Evolutionary conservation across 2,797 vertebrate species (phyloP).

Genomic region (Heliangelus exortis): DNA sequence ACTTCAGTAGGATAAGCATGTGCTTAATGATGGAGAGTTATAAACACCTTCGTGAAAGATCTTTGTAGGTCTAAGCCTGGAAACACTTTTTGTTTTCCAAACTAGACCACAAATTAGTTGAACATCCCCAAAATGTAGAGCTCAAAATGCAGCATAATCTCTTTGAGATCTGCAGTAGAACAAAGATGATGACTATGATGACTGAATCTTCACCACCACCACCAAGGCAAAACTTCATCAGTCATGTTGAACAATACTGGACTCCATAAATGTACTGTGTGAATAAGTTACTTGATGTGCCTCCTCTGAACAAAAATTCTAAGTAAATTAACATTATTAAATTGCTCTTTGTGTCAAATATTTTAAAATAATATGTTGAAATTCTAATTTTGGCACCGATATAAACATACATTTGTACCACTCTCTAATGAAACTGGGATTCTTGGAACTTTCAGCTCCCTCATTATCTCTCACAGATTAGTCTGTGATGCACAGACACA

Average conservation of each 20-base stretch:
- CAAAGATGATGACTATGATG: not conserved
- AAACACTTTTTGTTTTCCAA: not conserved
- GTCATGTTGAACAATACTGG: not conserved
- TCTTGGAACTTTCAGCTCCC: not conserved
- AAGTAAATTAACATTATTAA: not conserved
- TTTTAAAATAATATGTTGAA: not conserved
- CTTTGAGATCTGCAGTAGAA: not conserved
- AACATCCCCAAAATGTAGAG: not conserved
- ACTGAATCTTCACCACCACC: not conserved
- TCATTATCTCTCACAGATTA: not conserved
- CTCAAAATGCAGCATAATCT: not conserved
- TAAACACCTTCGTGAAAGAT: not conserved
- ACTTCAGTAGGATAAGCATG: not conserved
- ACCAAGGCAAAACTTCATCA: not conserved
- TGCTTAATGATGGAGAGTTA: not conserved
- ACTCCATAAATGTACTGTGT: not conserved
- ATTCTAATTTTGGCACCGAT: not conserved
- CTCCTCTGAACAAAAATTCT: not conserved
- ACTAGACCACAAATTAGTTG: not conserved
- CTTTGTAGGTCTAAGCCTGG: not conserved
- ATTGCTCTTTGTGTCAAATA: not conserved
- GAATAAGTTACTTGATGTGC: not conserved
- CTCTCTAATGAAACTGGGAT: not conserved
- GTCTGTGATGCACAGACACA: not conserved
- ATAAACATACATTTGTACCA: not conserved